Conservation (phyloP, 1,140 invertebrate genomes). For the Bombus picipes region DNA sequence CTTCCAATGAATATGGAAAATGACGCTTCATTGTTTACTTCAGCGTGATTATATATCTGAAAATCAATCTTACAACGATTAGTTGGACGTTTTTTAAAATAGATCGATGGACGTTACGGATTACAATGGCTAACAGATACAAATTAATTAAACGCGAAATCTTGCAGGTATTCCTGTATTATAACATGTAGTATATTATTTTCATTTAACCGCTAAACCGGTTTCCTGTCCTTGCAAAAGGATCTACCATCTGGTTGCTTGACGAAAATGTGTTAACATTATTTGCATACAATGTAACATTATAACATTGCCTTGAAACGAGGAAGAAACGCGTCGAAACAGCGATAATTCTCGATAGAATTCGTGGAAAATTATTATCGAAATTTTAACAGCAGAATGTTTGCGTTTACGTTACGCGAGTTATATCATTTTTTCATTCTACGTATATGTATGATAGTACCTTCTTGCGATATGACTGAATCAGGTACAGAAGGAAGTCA, state of each 20-base stretch:
- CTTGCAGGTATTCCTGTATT: neutral
- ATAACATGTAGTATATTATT: neutral
- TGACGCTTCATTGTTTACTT: no score
- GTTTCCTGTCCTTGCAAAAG: conserved; percentile 16
- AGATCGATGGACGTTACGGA: neutral
- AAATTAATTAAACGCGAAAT: neutral
- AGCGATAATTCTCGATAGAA: neutral
- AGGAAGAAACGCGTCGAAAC: neutral
- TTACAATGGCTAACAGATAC: neutral
- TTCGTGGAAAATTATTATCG: no score
- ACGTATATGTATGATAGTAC: neutral
- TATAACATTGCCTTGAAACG: neutral
- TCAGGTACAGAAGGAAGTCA: neutral
- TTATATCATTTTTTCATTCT: neutral
- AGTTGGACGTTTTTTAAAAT: no score
- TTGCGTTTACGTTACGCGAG: neutral
- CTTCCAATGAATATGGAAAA: no score
- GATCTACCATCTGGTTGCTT: neutral
- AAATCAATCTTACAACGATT: no score
- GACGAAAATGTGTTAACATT: neutral
- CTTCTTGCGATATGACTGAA: neutral
- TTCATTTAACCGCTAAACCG: conserved; percentile 20
- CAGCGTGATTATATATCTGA: no score
- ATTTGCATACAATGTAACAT: no score
- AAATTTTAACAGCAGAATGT: no score